Base-by-base conservation (phyloP, 2,888 invertebrate species). In the Mongoloraphidia duomilia region DNA sequence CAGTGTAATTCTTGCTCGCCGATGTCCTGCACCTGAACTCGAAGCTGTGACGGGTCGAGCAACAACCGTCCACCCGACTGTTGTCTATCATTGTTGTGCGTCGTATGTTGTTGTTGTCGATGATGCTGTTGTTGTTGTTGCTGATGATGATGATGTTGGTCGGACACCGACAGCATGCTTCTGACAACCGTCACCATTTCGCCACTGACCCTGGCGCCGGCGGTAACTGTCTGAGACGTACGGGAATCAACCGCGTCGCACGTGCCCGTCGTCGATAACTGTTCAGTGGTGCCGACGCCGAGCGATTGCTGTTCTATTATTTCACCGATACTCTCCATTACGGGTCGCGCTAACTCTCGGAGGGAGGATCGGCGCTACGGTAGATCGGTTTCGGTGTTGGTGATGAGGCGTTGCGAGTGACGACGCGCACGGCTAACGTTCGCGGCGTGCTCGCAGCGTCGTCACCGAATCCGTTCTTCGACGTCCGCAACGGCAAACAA, bases 311-410 rank as follows among this genome's bases (percentile, higher is more conserved):
- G 71, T 63, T 75, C 74, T 61, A 76, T 74, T 67, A 76, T 75
- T 61, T 75, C 75, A 61, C 71, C 74, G 62, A 76, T 72, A 61
- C 74, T 73, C 62, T 76, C 75, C 75, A 76, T 76, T 47, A 43
- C 44, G 35, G 35, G 43, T 39, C 26, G 26, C 26, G 26, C 26
- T 26, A 26, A 26, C 26, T 26, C 26, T 26, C 26, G 26, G 6
- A 26, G 26, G 26, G 26, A 26, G 26, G 26, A 26, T 26, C 26
- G 26, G 26, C 26, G 26, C 26, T 26, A 26, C 26, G 26, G 26
- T 26, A 26, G 26, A 26, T 26, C 26, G 5, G 26, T 26, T 26
- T 26, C 26, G 26, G 26, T 26, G 26, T 26, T 26, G 26, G 26
- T 26, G 26, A 26, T 26, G 26, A 26, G 26, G 26, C 6, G 26